phyloP scores from a whole-genome alignment of 2,797 vertebrate genomes.

The Pygocentrus nattereri region DNA sequence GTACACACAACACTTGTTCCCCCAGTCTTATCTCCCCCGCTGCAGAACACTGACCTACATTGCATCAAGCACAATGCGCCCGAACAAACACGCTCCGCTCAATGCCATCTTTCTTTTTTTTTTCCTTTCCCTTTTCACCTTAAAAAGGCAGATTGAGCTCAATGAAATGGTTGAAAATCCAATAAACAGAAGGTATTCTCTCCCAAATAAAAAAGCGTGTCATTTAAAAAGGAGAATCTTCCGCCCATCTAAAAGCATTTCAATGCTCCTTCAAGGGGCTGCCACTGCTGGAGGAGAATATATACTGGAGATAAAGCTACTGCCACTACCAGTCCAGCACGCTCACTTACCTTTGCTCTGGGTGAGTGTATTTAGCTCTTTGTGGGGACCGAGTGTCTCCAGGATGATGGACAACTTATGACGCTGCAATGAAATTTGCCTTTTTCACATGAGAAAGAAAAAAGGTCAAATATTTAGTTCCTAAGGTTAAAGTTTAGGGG shows the following conservation, averaged over 20 bases:
- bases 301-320: conserved; percentile 75
- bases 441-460: not conserved
- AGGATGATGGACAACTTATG: not conserved
- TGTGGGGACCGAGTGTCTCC: not conserved
- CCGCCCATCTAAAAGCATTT: conserved; percentile 91
- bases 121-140: conserved; percentile 93
- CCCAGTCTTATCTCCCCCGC: conserved; percentile 96
- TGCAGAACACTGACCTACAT: conserved; percentile 99
- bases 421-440: no score
- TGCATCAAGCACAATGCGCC: conserved; percentile 98
- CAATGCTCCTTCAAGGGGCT: conserved; percentile 79
- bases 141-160: conserved; percentile 96
- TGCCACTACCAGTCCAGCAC: conserved; percentile 67
- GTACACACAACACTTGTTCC: conserved; percentile 99
- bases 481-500: not conserved
- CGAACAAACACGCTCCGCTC: conserved; percentile 95
- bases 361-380: conserved; percentile 15
- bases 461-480: no score
- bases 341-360: not conserved
- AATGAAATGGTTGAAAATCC: conserved; percentile 98
- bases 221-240: conserved; percentile 92
- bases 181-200: conserved; percentile 98
- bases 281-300: conserved; percentile 74
- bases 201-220: conserved; percentile 84
- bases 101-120: conserved; percentile 86